A percentile compares a stretch with the other conserved stretches of the same genome.
Conservation (phyloP, 2,797 vertebrate species). For the Eulemur rubriventer region DNA sequence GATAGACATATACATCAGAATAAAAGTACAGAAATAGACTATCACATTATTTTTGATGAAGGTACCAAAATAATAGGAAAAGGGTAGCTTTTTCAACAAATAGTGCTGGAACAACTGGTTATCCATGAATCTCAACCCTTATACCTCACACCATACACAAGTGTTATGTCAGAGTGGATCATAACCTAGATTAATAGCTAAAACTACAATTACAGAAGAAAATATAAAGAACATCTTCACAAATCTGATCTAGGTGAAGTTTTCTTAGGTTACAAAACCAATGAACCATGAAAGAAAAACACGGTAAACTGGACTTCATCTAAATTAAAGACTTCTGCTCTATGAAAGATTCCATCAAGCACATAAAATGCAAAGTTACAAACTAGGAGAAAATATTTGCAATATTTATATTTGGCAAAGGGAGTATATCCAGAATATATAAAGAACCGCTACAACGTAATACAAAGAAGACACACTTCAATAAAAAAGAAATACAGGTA, state of each 20-base stretch:
- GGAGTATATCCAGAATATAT: background rate
- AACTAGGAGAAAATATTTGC: background rate
- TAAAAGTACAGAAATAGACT: background rate
- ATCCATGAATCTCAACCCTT: background rate
- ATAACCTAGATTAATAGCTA: background rate
- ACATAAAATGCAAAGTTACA: background rate
- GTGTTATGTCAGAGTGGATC: background rate
- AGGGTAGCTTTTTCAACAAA: background rate
- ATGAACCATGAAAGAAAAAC: background rate
- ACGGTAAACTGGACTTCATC: background rate
- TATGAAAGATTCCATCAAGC: background rate
- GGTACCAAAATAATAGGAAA: background rate
- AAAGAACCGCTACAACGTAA: background rate
- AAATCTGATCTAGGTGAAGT: background rate
- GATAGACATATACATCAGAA: background rate
- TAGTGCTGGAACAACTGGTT: background rate
- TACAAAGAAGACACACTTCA: background rate
- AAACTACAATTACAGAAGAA: constrained; percentile 25
- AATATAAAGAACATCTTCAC: background rate
- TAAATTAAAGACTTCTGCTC: background rate
- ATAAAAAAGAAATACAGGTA: background rate
- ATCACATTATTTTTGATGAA: background rate
- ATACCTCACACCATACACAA: background rate
- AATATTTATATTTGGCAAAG: background rate
- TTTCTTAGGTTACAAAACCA: background rate